These are phyloP conservation scores for Microcebus griseorufus DNA, from an alignment of 2,113 vertebrate genomes.

Conservation along the genomic window DNA sequence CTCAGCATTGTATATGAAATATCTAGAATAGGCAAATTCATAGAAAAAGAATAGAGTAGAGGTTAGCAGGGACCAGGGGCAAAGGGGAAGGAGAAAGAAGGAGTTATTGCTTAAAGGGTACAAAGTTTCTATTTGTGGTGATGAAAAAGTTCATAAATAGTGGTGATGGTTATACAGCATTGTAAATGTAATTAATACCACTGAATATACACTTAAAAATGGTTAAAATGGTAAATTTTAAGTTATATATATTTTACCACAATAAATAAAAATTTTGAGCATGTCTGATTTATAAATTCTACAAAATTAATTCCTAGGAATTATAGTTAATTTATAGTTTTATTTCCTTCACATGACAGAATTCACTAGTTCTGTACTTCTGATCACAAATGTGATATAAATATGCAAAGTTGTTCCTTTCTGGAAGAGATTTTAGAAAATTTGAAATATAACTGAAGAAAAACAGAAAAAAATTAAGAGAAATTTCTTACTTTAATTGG, in stretches of 20 bases:
- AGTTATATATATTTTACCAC: slow-evolving; percentile 33
- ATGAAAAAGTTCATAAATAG: not conserved
- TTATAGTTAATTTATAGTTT: slow-evolving; percentile 59
- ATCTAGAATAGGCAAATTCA: slow-evolving; percentile 45
- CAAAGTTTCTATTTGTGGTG: slow-evolving; percentile 3
- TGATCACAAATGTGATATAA: slow-evolving; percentile 35
- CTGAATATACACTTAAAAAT: slow-evolving; percentile 32
- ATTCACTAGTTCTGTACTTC: slow-evolving; percentile 45
- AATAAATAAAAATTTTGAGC: slow-evolving; percentile 41
- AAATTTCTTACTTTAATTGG: slow-evolving; percentile 73
- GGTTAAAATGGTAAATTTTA: slow-evolving; percentile 41
- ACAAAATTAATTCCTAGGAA: slow-evolving; percentile 44
- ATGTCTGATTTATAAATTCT: not conserved
- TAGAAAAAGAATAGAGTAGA: not conserved
- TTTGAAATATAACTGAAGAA: slow-evolving; percentile 52
- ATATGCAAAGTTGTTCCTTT: slow-evolving; percentile 32
- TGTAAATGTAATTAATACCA: slow-evolving; percentile 35
- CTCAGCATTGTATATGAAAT: not conserved
- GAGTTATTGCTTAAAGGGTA: slow-evolving; percentile 15
- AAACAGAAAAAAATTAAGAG: not conserved
- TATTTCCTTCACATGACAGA: slow-evolving; percentile 33
- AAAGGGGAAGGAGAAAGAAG: not conserved
- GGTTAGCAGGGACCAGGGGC: not conserved
- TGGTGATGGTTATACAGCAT: not conserved
- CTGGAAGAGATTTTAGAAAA: slow-evolving; percentile 45